Conservation (phyloP, 1,140 invertebrate species). For the Drosophila virilis region DNA sequence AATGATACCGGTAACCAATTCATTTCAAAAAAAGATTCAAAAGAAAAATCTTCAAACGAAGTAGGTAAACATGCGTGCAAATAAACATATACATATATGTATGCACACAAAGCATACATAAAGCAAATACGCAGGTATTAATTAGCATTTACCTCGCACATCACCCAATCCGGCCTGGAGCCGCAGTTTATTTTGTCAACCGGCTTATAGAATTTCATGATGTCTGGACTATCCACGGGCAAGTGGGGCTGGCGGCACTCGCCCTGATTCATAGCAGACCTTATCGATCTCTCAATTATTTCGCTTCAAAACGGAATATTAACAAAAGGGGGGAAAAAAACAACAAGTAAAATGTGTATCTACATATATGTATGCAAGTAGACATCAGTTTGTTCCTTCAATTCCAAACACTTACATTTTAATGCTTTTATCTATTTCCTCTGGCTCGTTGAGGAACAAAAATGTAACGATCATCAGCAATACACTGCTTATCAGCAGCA, state of each 20-base stretch:
- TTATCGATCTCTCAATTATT: conserved; percentile 84
- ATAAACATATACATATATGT: not conserved
- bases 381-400: not conserved
- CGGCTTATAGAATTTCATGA: conserved; percentile 88
- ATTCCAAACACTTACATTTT: conserved; percentile 38
- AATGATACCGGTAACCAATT: too few relatives aligned
- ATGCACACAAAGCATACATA: not conserved
- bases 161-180: conserved; percentile 86
- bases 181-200: conserved; percentile 87
- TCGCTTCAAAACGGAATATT: conserved; percentile 44
- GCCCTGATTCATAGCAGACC: conserved; percentile 74
- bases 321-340: not conserved
- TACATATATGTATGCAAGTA: not conserved
- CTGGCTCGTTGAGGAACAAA: conserved; percentile 23
- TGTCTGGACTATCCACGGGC: conserved; percentile 88
- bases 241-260: conserved; percentile 88
- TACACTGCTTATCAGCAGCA: conserved; percentile 7
- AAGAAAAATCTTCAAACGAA: too few relatives aligned
- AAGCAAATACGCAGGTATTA: not conserved
- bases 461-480: conserved; percentile 24
- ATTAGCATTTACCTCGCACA: conserved; percentile 81
- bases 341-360: conserved; percentile 1
- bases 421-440: conserved; percentile 33
- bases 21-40: too few relatives aligned
- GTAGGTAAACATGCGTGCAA: not conserved